Evolutionary conservation across 1,140 invertebrate genomes (phyloP).

Genomic region (Tribolium castaneum): DNA sequence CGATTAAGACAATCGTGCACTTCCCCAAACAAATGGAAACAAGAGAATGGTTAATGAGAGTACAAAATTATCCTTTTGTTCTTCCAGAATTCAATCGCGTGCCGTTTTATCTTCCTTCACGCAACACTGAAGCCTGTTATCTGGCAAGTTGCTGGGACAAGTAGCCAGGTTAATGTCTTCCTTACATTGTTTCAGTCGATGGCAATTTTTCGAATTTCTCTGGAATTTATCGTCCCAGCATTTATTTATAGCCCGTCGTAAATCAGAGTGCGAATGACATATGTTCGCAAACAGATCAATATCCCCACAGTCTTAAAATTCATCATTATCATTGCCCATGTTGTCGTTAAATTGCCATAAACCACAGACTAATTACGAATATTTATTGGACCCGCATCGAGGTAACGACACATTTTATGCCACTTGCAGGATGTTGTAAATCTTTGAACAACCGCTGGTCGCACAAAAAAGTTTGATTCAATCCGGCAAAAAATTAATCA

Average conservation of each 20-base stretch:
- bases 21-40: background rate
- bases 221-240: background rate
- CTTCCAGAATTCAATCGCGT: background rate
- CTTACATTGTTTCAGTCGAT: background rate
- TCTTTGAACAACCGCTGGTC: background rate
- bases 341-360: background rate
- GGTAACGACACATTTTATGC: background rate
- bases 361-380: background rate
- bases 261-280: background rate
- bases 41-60: background rate
- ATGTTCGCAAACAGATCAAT: background rate
- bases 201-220: background rate
- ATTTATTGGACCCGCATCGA: background rate
- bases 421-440: background rate
- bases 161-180: constrained; percentile 21
- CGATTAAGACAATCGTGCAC: too few species aligned
- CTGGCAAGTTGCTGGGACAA: background rate
- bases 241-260: background rate
- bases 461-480: background rate
- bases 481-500: background rate
- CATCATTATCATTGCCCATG: background rate
- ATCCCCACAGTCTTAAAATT: background rate
- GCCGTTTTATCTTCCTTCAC: background rate
- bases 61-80: background rate
- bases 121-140: constrained; percentile 16